Evolutionary conservation across 2,113 vertebrate genomes (phyloP).

Genomic region (Perognathus longimembris): DNA sequence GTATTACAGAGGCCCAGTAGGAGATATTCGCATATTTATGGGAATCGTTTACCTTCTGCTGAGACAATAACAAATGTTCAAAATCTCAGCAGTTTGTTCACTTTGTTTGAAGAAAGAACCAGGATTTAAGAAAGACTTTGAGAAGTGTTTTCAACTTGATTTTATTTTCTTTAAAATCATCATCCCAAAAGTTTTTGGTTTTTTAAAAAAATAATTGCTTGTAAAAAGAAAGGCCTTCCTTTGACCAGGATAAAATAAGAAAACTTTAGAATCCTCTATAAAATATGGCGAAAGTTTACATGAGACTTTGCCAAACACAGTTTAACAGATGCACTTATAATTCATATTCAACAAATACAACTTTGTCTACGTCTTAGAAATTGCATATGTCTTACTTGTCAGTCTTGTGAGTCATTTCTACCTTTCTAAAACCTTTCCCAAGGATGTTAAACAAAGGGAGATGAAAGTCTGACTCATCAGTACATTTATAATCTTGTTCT

Average conservation of each 20-base stretch:
- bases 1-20: not conserved
- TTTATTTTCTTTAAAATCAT: slow-evolving; percentile 67
- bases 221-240: not conserved
- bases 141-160: not conserved
- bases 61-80: slow-evolving; percentile 67
- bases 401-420: not conserved
- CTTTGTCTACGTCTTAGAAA: not conserved
- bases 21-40: slow-evolving; percentile 74
- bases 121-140: slow-evolving; percentile 48
- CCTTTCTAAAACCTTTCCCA: not conserved
- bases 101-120: slow-evolving; percentile 48
- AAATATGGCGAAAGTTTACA: not conserved
- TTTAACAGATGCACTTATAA: not conserved
- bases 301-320: slow-evolving; percentile 3
- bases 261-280: not conserved
- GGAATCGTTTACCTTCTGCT: slow-evolving; percentile 80
- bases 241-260: not conserved
- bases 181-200: not conserved
- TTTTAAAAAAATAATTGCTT: not conserved
- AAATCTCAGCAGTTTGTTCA: slow-evolving; percentile 54
- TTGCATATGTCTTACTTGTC: not conserved
- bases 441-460: not conserved
- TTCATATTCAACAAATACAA: not conserved
- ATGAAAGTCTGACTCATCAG: not conserved
- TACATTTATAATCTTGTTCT: not conserved